Evolutionary conservation across 2,888 invertebrate species (phyloP), one percentile per base, ranked within the genome.

Genomic region (Dynastes grantii): DNA sequence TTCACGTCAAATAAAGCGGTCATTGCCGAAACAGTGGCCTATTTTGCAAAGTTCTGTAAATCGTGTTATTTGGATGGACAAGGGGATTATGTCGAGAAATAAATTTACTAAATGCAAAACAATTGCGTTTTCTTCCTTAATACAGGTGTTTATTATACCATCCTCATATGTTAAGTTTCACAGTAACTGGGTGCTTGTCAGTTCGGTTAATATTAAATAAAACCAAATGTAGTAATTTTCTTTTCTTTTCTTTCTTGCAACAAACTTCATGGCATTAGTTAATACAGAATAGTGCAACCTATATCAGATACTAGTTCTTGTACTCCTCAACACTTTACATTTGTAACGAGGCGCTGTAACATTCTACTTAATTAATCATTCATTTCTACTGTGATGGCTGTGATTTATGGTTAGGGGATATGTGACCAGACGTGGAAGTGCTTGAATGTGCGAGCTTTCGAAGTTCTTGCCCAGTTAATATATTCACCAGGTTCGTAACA

Each of bases 341-440:
- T 45, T 45, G 11, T n/a, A 55, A n/a, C 55, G 13, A 55, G 55
- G 16, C 4, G 1, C n/a, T 55, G 16, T 16, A 37, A 55, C 16
- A 9, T n/a, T 40, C 2, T n/a, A 16, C 40, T 65, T 65, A 65
- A 65, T 65, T 65, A 65, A 65, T 65, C 65, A 65, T 40, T 40
- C 40, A n/a, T 8, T 45, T 16, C 37, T 37, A 3, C 40, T 37
- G 4, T 2, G 37, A 65, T 40, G 40, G 16, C 3, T 6, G 37
- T 40, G 65, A 65, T 63, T 63, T 63, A 63, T 63, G 63, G 4
- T 29, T 65, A 65, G n/a, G 13, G 65, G 37, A n/a, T 40, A 40
- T 45, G 40, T 40, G 65, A 16, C 40, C 65, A n/a, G 37, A 65
- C 40, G 22, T 40, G 65, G 40, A 55, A 55, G 55, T n/a, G 5